Conservation (phyloP, 2,113 vertebrate genomes). For the Perca fluviatilis region DNA sequence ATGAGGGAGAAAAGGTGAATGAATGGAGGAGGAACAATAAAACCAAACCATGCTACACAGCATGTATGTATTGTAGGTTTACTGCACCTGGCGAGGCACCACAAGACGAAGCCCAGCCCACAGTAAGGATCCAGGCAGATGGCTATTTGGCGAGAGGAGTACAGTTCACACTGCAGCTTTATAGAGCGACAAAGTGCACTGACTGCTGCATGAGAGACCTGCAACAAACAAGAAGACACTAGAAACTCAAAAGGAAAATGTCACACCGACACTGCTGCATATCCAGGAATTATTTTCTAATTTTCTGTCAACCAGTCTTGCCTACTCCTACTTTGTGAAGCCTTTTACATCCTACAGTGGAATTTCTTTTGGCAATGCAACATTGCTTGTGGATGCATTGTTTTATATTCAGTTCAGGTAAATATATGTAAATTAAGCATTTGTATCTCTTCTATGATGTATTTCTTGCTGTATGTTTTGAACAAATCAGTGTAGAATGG, state of each 20-base stretch:
- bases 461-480: too few relatives aligned
- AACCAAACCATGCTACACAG: neutral
- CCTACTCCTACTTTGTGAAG: neutral
- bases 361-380: neutral
- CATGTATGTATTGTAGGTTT: neutral
- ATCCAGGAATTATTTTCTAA: neutral
- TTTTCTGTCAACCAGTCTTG: neutral
- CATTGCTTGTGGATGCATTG: neutral
- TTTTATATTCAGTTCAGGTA: neutral
- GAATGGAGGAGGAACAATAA: neutral
- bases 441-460: neutral
- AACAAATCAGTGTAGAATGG: neutral
- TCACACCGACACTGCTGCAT: neutral
- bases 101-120: constrained; percentile 97
- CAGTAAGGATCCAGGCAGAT: constrained; percentile 99
- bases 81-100: constrained; percentile 97
- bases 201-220: constrained; percentile 96
- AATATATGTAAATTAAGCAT: neutral
- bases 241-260: neutral
- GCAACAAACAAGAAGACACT: constrained; percentile 30
- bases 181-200: constrained; percentile 95
- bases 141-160: constrained; percentile 97
- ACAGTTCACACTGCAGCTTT: constrained; percentile 98
- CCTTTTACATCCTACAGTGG: neutral
- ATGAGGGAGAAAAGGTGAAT: neutral